phyloP scores from a whole-genome alignment of 2,113 vertebrate species.

The Numenius arquata region DNA sequence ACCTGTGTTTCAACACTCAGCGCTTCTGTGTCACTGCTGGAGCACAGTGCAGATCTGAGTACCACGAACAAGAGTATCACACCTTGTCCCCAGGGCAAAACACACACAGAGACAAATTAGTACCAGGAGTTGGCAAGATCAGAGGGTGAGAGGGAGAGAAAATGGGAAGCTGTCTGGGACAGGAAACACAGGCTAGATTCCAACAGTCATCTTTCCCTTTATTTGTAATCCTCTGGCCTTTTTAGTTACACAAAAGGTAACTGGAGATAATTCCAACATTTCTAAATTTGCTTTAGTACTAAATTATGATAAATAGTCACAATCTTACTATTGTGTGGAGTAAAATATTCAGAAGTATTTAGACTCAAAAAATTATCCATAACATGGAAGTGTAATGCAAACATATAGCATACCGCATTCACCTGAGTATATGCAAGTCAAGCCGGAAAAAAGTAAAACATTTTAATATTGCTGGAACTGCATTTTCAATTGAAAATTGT shows the following conservation, averaged over 20 bases:
- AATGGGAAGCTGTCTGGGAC: neutral
- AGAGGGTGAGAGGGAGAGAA: neutral
- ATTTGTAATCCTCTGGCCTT: neutral
- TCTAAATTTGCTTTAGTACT: neutral
- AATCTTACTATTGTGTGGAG: neutral
- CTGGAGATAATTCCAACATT: neutral
- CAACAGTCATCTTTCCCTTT: neutral
- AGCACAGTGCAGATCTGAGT: rapidly evolving
- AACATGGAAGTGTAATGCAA: neutral
- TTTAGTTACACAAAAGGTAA: neutral
- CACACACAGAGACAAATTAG: neutral
- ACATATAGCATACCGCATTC: neutral
- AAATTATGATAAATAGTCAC: neutral
- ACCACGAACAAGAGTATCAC: neutral
- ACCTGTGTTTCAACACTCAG: neutral
- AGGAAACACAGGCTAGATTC: neutral
- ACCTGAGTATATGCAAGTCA: neutral
- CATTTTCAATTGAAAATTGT: slow-evolving; percentile 11
- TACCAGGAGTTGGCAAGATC: rapidly evolving
- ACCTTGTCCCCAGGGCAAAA: neutral
- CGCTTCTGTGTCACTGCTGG: neutral
- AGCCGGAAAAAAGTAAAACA: neutral
- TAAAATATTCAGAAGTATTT: neutral
- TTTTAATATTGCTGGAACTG: neutral
- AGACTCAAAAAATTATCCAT: neutral